Evolutionary conservation across 2,113 vertebrate species (phyloP).

Genomic region (Cathartes aura): DNA sequence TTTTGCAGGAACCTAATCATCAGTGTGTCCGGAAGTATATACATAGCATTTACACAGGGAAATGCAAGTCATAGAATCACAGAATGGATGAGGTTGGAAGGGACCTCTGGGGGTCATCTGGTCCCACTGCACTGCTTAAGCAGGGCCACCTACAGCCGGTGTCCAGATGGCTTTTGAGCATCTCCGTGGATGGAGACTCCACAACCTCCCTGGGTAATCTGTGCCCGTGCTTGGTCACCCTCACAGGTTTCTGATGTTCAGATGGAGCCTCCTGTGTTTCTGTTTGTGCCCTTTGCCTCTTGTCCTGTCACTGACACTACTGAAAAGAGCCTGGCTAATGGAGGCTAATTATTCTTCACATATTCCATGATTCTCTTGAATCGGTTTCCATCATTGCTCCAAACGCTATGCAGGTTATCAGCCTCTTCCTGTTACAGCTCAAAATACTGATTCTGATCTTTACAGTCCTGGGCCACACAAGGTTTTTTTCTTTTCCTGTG

Average conservation of each 20-base stretch:
- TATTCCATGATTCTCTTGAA: neutral
- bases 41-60: neutral
- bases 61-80: neutral
- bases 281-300: neutral
- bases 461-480: neutral
- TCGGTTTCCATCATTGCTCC: neutral
- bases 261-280: neutral
- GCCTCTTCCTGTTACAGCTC: neutral
- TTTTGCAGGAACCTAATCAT: neutral
- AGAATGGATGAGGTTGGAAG: neutral
- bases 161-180: neutral
- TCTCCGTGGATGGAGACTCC: neutral
- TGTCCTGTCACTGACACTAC: neutral
- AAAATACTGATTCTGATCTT: neutral
- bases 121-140: neutral
- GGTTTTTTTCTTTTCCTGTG: neutral
- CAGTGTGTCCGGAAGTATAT: neutral
- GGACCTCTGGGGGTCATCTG: neutral
- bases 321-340: neutral
- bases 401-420: neutral
- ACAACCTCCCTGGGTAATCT: neutral
- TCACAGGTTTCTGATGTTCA: neutral
- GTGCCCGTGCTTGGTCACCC: neutral
- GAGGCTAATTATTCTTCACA: neutral
- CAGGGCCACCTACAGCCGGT: neutral